Percentiles rank a stretch among this genome's conserved stretches.
These are phyloP conservation scores for Mizuhopecten yessoensis DNA, from an alignment of 1,140 invertebrate genomes.

Conservation along the genomic window DNA sequence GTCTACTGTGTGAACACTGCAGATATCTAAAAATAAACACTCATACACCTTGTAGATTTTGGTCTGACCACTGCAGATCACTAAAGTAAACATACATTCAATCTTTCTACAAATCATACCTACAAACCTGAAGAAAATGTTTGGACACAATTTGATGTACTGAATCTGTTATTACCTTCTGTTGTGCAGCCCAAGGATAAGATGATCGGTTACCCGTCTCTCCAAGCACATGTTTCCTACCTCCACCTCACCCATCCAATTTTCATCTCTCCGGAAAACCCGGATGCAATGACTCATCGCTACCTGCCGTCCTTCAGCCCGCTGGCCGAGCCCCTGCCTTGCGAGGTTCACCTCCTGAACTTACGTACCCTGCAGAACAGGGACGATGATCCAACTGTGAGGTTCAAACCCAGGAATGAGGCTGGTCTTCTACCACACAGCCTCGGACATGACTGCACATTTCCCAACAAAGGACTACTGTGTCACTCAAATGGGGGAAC, in stretches of 20 bases:
- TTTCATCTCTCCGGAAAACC: conserved; percentile 73
- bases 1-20: too few relatives aligned
- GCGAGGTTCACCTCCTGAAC: conserved; percentile 81
- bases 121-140: too few relatives aligned
- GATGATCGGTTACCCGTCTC: conserved; percentile 86
- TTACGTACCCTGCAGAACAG: conserved; percentile 77
- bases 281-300: conserved; percentile 52
- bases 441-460: conserved; percentile 84
- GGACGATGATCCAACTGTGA: conserved; percentile 70
- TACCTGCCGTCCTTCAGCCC: conserved; percentile 70
- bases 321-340: conserved; percentile 84
- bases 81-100: too few relatives aligned
- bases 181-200: conserved; percentile 67
- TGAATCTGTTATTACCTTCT: conserved; percentile 50
- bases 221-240: conserved; percentile 86
- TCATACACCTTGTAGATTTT: too few relatives aligned
- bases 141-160: too few relatives aligned
- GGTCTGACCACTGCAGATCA: too few relatives aligned
- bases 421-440: conserved; percentile 84
- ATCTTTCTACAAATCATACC: too few relatives aligned
- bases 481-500: too few relatives aligned
- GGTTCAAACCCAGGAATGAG: conserved; percentile 71
- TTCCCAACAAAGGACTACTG: too few relatives aligned
- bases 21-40: too few relatives aligned
- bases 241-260: conserved; percentile 89